These are phyloP conservation scores for Colletes collaris DNA, from an alignment of 2,888 invertebrate species.

Conservation along the genomic window DNA sequence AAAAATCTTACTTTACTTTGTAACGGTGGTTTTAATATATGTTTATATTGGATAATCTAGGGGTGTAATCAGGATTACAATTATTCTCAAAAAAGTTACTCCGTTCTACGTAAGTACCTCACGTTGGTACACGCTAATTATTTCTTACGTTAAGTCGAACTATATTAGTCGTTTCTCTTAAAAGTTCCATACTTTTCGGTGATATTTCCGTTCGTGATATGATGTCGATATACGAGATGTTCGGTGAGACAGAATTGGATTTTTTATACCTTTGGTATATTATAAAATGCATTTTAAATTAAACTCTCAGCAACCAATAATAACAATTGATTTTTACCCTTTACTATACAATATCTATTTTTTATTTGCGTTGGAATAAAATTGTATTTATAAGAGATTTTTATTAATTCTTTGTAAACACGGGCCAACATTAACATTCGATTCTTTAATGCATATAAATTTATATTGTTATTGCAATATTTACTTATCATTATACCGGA, in stretches of 20 bases:
- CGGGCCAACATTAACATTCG: too few species aligned
- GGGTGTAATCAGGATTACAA: constrained; percentile 3
- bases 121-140: constrained; percentile 18
- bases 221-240: constrained; percentile 30
- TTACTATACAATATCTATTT: too few species aligned
- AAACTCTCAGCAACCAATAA: too few species aligned
- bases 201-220: constrained; percentile 40
- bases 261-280: background rate
- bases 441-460: too few species aligned
- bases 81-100: constrained; percentile 14
- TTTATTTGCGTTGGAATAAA: too few species aligned
- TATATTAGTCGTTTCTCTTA: constrained; percentile 33
- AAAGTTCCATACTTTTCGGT: constrained; percentile 25
- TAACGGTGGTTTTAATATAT: constrained; percentile 9
- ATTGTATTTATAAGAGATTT: too few species aligned
- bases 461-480: too few species aligned
- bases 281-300: too few species aligned
- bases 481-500: background rate
- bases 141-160: constrained; percentile 34
- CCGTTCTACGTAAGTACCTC: constrained; percentile 8
- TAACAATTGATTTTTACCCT: too few species aligned
- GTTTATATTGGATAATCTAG: background rate
- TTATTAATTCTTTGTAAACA: too few species aligned
- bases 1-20: constrained; percentile 7
- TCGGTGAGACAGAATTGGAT: background rate